Conservation (phyloP, 2,797 vertebrate species). For the Sebastes vulpes region DNA sequence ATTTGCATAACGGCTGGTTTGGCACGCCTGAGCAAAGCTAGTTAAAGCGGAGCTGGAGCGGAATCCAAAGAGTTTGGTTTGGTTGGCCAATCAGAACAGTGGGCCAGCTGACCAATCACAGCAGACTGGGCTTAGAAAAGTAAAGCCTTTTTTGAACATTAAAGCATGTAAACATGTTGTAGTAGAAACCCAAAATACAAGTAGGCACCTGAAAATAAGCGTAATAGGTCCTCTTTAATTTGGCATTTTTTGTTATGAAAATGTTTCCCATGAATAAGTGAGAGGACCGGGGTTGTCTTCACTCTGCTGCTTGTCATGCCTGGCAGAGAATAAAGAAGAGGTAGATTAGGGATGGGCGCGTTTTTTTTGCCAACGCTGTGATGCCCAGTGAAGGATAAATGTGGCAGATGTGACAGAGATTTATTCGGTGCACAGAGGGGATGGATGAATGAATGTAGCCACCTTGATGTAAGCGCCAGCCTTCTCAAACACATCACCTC, state of each 20-base stretch:
- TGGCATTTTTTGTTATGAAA: conserved; percentile 25
- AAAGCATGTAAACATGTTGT: background rate
- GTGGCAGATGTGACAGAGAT: conserved; percentile 76
- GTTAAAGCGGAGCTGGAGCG: too few relatives aligned
- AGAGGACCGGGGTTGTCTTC: conserved; percentile 29
- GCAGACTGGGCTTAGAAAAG: background rate
- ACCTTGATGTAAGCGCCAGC: conserved; percentile 50
- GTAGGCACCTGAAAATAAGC: background rate
- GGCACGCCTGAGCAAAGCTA: background rate
- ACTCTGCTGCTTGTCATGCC: conserved; percentile 33
- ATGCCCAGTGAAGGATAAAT: conserved; percentile 67
- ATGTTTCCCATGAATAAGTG: conserved; percentile 27
- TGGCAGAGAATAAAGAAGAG: conserved; percentile 49
- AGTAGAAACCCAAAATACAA: background rate
- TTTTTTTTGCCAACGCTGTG: conserved; percentile 23
- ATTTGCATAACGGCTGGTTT: background rate
- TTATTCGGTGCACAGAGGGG: conserved; percentile 42
- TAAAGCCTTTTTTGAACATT: background rate
- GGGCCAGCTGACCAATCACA: too few relatives aligned
- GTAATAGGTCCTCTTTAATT: conserved; percentile 16
- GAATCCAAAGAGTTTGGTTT: too few relatives aligned
- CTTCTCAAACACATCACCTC: conserved; percentile 34
- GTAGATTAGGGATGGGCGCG: conserved; percentile 15
- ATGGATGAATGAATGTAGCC: conserved; percentile 47
- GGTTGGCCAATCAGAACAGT: too few relatives aligned